These are phyloP conservation scores for Phyllotreta striolata DNA, from an alignment of 2,888 invertebrate species.

Conservation along the genomic window DNA sequence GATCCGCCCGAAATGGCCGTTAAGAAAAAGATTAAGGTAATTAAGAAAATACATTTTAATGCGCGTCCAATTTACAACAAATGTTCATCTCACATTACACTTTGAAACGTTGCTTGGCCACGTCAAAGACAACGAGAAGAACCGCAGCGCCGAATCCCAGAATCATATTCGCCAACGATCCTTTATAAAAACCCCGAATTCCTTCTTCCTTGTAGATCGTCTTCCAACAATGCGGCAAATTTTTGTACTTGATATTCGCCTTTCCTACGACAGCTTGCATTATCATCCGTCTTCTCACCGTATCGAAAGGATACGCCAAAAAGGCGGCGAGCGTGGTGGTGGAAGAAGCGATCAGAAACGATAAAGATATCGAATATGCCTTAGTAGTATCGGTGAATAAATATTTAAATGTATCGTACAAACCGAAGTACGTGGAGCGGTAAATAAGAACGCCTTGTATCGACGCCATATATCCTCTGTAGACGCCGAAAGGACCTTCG, in stretches of 20 bases:
- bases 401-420: slow-evolving; percentile 40
- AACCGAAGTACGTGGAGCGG: slow-evolving; percentile 71
- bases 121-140: background rate
- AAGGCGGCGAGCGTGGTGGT: background rate
- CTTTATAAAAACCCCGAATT: background rate
- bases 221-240: background rate
- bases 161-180: background rate
- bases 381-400: background rate
- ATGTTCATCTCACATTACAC: too few species aligned
- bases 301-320: slow-evolving; percentile 9
- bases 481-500: slow-evolving; percentile 69
- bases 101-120: background rate
- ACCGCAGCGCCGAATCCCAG: background rate
- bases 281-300: slow-evolving; percentile 8
- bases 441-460: slow-evolving; percentile 72
- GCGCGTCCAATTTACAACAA: too few species aligned
- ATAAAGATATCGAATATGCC: background rate
- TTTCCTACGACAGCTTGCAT: background rate
- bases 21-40: too few species aligned
- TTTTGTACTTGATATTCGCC: background rate
- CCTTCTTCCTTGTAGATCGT: background rate
- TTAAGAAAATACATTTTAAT: too few species aligned
- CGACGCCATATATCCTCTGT: slow-evolving; percentile 71
- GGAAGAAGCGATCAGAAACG: background rate
- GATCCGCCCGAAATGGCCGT: too few species aligned